A percentile compares a stretch with the other conserved stretches of the same genome.
phyloP scores from a whole-genome alignment of 2,113 vertebrate species.

The Prunella himalayana region DNA sequence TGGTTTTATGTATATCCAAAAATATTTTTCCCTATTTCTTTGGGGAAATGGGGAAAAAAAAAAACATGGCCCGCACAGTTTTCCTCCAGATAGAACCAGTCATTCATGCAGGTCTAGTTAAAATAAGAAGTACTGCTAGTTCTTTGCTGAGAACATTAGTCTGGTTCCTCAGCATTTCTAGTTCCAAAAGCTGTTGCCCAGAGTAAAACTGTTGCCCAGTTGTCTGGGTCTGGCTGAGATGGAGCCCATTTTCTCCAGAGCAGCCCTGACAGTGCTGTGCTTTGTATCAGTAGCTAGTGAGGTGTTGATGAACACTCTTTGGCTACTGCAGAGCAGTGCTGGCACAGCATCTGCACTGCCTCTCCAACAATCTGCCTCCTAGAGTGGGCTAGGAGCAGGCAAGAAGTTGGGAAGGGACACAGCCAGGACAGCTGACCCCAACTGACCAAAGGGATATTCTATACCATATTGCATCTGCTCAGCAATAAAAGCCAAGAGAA shows the following conservation, averaged over 20 bases:
- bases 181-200: neutral
- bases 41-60: too few species aligned
- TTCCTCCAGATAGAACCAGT: neutral
- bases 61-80: neutral
- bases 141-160: neutral
- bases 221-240: neutral
- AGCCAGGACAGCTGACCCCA: neutral
- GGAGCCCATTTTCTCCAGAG: neutral
- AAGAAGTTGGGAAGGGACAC: neutral
- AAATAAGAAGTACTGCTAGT: neutral
- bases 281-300: neutral
- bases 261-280: neutral
- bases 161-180: neutral
- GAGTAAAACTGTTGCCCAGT: neutral
- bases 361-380: neutral
- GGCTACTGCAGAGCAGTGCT: neutral
- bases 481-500: neutral
- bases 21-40: neutral
- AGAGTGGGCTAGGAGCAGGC: neutral
- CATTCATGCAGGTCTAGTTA: neutral
- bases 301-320: neutral
- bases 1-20: neutral
- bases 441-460: neutral
- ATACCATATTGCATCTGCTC: neutral
- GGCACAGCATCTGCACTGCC: accelerated